Evolutionary conservation across 2,113 vertebrate species (phyloP), one percentile per base, ranked within the genome.

Genomic region (Hippocampus abdominalis): DNA sequence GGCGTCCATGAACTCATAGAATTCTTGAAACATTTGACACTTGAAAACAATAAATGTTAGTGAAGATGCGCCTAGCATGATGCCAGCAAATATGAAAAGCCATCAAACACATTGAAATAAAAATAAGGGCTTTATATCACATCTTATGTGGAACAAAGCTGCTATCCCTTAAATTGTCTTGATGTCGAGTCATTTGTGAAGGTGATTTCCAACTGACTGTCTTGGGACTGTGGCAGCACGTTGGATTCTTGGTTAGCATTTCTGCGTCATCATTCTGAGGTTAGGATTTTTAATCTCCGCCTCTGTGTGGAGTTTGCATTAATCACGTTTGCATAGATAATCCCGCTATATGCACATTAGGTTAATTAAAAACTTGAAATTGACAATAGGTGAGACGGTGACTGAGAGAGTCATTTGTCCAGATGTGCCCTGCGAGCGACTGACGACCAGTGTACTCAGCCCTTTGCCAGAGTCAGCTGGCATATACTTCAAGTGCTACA

Each of bases 31-130:
- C 77, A 80, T 82, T 85, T 73, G 79, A 86, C 70, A 74, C 72
- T 86, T 53, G 25, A 76, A 72, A 84, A 70, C 71, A 80, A 82
- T 84, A 81, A 77, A 80, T 75, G 39, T 84, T 77, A 88, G 68
- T 86, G 82, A 81, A 57, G 23, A 53, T 70, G 23, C 29, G 20
- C 72, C 72, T 77, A 62, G 73, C 57, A 46, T 40, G 65, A 40
- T 74, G 66, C 70, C 76, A 72, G 67, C 42, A 64, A 64, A 64
- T 64, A 46, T 46, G 63, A 27, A 46, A 64, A 64, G 39, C 48
- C 72, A 68, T 73, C 62, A 49, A 0, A 51, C 44, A 60, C 61
- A 61, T 4, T 27, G 21, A 64, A 40, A 79, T 74, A 72, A 69
- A 51, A 69, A 70, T 66, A 64, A 13, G n/a, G 56, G 51, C 39